phyloP scores from a whole-genome alignment of 2,888 invertebrate species.

The Nomada fabriciana region DNA sequence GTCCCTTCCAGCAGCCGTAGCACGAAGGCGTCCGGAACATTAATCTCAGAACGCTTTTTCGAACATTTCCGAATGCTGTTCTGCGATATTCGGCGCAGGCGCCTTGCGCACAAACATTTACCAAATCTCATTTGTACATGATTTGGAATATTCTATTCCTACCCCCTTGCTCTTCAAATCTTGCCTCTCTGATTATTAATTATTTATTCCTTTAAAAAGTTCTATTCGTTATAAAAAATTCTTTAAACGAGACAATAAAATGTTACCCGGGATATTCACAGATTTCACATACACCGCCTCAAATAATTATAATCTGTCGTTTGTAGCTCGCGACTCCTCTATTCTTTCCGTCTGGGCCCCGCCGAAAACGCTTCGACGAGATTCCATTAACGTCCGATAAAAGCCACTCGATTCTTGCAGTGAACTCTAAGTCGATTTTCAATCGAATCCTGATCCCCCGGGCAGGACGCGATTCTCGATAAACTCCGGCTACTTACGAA shows the following conservation, averaged over 20 bases:
- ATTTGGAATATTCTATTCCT: no score
- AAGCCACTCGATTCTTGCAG: slow-evolving; percentile 7
- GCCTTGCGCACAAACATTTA: background rate
- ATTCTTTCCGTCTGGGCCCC: background rate
- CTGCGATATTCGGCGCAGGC: slow-evolving; percentile 2
- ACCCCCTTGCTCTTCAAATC: no score
- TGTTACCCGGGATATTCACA: background rate
- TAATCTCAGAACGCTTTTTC: slow-evolving; percentile 28
- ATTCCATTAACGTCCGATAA: slow-evolving; percentile 25
- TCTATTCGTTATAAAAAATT: no score
- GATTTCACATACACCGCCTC: background rate
- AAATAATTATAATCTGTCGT: slow-evolving; percentile 19
- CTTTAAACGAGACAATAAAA: no score
- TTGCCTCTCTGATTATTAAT: no score
- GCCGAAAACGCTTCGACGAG: slow-evolving; percentile 2
- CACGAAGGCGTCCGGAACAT: slow-evolving; percentile 18
- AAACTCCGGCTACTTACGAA: slow-evolving; percentile 40
- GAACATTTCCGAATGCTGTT: slow-evolving; percentile 21
- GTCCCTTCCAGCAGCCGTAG: background rate
- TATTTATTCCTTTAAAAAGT: no score
- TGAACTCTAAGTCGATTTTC: slow-evolving; percentile 5
- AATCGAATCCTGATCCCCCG: slow-evolving; percentile 17
- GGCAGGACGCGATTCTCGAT: slow-evolving; percentile 20
- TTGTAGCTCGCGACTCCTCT: background rate
- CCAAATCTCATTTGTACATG: no score